Evolutionary conservation across 2,888 invertebrate species (phyloP), one percentile per base, ranked within the genome.

Genomic region (Malacosoma neustria): DNA sequence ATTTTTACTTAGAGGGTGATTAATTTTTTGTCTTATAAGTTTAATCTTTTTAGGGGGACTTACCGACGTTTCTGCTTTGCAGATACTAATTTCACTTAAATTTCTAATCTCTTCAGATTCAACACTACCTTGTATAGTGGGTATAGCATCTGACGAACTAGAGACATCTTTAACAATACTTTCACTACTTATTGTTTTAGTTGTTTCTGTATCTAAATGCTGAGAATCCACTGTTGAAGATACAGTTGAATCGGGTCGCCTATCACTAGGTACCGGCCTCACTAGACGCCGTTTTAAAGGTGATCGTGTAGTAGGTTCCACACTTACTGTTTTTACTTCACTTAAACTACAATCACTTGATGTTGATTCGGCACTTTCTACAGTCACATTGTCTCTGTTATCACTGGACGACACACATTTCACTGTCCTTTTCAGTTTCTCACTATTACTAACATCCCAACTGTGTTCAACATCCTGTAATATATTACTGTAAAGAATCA

Each of bases 351-450:
- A 73, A 60, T 82, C 84, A 81, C 74, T 79, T 46, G 82, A 84
- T 29, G 85, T 82, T 45, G 84, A 80, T 63, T 85, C 81, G 37
- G 75, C 84, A 73, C 72, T 79, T 70, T 79, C 84, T 49, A 81
- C 71, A 58, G 67, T 73, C 48, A 84, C 71, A 71, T 65, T 75
- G 69, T 80, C 77, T 48, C 65, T 59, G 54, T 49, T 73, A 62
- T 74, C 84, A 82, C 84, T 80, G 54, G 82, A 81, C 46, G 75
- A 67, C 43, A 72, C 77, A 73, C 65, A 71, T 57, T 81, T 82
- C 41, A 77, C 61, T 75, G 81, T 84, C 66, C 77, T 67, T 49
- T 72, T 70, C 57, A 61, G 59, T 43, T 54, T 44, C 57, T 67
- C 65, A 70, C 71, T 61, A 46, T 61, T 71, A 70, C 62, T 70